Base-by-base conservation (phyloP, 2,113 vertebrate species). In the Lipophrys pholis region DNA sequence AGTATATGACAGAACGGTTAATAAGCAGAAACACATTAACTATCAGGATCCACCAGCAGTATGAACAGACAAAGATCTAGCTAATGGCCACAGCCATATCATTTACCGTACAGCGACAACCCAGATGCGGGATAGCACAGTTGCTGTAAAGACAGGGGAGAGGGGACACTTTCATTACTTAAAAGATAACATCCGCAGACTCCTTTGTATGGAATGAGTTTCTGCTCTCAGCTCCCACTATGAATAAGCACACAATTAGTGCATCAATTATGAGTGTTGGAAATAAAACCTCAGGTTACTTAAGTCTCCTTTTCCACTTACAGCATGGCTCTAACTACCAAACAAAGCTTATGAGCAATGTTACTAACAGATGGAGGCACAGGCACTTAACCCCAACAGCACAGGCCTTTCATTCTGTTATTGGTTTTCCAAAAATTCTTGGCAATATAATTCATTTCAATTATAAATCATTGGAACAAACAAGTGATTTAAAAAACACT, bases 1-100 rank as follows among this genome's bases (percentile, higher is more conserved):
- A 82, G 60, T 69, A 81, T 73, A 87, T 86, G 87, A 90, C 85
- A 73, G 78, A 64, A 80, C 65, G 67, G 83, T 84, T 90, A 87
- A 87, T 87, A 87, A 78, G 85, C 76, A 75, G 63, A 85, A 83
- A 84, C 78, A 81, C 74, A 80, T 76, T 15, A 67, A 77, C 75
- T 81, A 88, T 88, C 84, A 56, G 67, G 51, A 80, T 30, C 65
- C 84, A 80, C 70, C 87, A 85, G 85, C 70, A 52, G 67, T 55
- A 77, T 59, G 77, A 85, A 73, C 42, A 81, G 79, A 88, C 84
- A 86, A 83, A 73, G 64, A 89, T 90, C 87, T 78, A 39, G 78
- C 77, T 89, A 90, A 90, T 90, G 80, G 82, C 48, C 62, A 38
- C 2, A 14, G 78, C 81, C 67, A 75, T 87, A 89, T 84, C 87